These are phyloP conservation scores for Salvelinus sp. DNA, from an alignment of 2,113 vertebrate genomes.

Conservation along the genomic window DNA sequence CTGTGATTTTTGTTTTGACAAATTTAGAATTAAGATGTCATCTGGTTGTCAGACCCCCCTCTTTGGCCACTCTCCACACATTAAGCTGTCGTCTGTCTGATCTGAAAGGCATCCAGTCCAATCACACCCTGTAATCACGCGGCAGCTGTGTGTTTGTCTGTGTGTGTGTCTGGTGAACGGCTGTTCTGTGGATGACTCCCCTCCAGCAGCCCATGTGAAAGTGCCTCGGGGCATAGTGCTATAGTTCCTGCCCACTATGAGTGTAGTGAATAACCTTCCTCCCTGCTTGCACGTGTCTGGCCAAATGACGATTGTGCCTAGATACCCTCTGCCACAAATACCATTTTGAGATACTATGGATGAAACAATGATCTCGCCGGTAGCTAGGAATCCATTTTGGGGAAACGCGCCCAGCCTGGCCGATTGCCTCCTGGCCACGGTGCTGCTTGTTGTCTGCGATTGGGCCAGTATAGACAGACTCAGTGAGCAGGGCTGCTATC, in stretches of 20 bases:
- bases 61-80: constrained; percentile 40
- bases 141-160: constrained; percentile 27
- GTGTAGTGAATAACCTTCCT: background rate
- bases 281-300: constrained; percentile 37
- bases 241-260: background rate
- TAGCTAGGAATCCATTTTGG: constrained; percentile 6
- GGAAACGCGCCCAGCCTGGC: background rate
- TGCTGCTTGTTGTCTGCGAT: background rate
- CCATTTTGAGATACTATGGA: constrained; percentile 15
- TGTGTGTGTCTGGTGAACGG: background rate
- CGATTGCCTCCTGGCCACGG: background rate
- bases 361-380: constrained; percentile 16
- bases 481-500: background rate
- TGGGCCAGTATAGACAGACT: background rate
- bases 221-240: constrained; percentile 14
- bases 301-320: constrained; percentile 25
- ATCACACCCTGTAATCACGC: constrained; percentile 36
- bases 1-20: constrained; percentile 50
- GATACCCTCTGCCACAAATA: constrained; percentile 31
- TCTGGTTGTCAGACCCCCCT: constrained; percentile 29
- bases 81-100: constrained; percentile 46
- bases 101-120: constrained; percentile 43
- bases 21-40: constrained; percentile 48
- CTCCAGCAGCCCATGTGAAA: constrained; percentile 5
- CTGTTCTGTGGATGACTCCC: constrained; percentile 24